A percentile compares a stretch with the other conserved stretches of the same genome.
Conservation (phyloP, 64 coral and sea anemone genomes). For the Actinia equina region DNA sequence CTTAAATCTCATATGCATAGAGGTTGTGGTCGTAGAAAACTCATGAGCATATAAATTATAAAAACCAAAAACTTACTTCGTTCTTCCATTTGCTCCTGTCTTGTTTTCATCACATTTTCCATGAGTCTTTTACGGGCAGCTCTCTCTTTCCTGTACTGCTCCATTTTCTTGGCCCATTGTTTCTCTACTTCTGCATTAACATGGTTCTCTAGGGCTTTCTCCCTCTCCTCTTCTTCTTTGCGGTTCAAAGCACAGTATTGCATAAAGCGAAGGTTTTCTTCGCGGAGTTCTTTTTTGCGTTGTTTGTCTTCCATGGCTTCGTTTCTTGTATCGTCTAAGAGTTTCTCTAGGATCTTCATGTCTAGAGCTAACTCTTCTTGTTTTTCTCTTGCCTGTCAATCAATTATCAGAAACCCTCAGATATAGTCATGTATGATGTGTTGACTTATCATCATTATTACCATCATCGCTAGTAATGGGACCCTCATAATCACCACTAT, state of each 20-base stretch:
- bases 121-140: slow-evolving; percentile 76
- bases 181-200: slow-evolving; percentile 95
- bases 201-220: slow-evolving; percentile 65
- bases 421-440: too few relatives aligned
- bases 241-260: slow-evolving; percentile 88
- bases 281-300: slow-evolving; percentile 87
- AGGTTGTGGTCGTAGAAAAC: too few relatives aligned
- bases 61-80: slow-evolving; percentile 50
- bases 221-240: slow-evolving; percentile 70
- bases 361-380: slow-evolving; percentile 92
- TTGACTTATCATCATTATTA: too few relatives aligned
- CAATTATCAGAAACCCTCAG: background rate
- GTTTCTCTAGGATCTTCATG: slow-evolving; percentile 93
- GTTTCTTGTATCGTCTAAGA: slow-evolving; percentile 92
- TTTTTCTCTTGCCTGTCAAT: slow-evolving; percentile 77
- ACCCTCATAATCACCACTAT: too few relatives aligned
- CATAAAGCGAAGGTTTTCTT: slow-evolving; percentile 97
- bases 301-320: slow-evolving; percentile 84
- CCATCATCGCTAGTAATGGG: too few relatives aligned
- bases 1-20: too few relatives aligned
- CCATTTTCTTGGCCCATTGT: slow-evolving; percentile 81
- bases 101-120: slow-evolving; percentile 83
- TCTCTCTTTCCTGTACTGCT: slow-evolving; percentile 74
- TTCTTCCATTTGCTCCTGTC: slow-evolving; percentile 82
- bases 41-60: too few relatives aligned